A percentile compares a stretch with the other conserved stretches of the same genome.
phyloP scores from a whole-genome alignment of 2,888 invertebrate genomes.

The Brachyopa scutellaris region DNA sequence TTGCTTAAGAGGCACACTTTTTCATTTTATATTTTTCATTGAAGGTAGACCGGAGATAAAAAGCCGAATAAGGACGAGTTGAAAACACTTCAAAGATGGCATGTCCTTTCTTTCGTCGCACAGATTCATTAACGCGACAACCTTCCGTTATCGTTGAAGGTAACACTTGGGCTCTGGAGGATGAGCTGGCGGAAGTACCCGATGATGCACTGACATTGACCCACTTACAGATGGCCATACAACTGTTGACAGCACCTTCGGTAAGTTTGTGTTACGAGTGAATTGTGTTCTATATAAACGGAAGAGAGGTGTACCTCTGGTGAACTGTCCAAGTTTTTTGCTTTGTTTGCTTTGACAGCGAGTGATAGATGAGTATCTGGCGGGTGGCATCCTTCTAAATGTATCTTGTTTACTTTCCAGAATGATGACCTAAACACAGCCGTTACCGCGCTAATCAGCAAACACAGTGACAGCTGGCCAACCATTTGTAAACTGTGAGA shows the following conservation, averaged over 20 bases:
- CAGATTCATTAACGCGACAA: constrained; percentile 80
- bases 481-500: constrained; percentile 81
- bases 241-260: constrained; percentile 91
- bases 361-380: constrained; percentile 8
- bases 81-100: constrained; percentile 77
- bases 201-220: constrained; percentile 84
- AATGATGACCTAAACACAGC: constrained; percentile 87
- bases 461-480: constrained; percentile 84
- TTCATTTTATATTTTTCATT: constrained; percentile 9
- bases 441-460: constrained; percentile 85
- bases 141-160: constrained; percentile 79
- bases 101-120: constrained; percentile 81
- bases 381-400: neutral
- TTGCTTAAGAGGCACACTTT: constrained; percentile 14
- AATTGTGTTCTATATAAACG: no score
- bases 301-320: no score
- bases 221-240: constrained; percentile 91
- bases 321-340: neutral
- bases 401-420: constrained; percentile 78
- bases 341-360: neutral
- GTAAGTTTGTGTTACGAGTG: no score
- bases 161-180: constrained; percentile 80
- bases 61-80: constrained; percentile 19
- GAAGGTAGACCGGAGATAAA: constrained; percentile 24
- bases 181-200: constrained; percentile 78